Conservation (phyloP, 2,797 vertebrate species). For the Delichon dasypus region DNA sequence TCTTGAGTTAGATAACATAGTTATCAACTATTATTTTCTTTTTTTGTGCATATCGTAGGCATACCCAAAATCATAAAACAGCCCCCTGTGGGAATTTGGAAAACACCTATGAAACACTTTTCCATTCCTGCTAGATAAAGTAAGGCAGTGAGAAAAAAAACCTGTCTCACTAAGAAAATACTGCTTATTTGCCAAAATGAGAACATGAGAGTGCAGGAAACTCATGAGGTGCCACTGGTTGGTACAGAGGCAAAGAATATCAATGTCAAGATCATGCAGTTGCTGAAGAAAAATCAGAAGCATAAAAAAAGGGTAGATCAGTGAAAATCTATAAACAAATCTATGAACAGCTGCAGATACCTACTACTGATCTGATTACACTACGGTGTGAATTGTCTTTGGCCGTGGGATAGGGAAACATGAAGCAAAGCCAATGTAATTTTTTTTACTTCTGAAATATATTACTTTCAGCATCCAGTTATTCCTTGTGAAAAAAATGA, state of each 20-base stretch:
- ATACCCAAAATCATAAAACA: background rate
- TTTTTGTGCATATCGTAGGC: background rate
- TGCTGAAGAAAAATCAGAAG: background rate
- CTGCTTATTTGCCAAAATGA: background rate
- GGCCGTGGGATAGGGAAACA: background rate
- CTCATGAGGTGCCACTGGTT: background rate
- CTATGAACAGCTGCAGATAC: background rate
- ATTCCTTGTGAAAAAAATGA: background rate
- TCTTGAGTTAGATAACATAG: background rate
- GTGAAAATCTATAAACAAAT: background rate
- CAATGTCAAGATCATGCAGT: background rate
- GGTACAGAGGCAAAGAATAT: background rate
- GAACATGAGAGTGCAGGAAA: background rate
- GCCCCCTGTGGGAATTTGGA: background rate
- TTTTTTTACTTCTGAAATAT: background rate
- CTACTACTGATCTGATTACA: background rate
- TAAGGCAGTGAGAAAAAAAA: background rate
- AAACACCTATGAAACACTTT: background rate
- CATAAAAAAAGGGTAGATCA: background rate
- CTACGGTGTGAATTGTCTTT: background rate
- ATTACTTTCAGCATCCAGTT: background rate
- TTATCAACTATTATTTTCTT: background rate
- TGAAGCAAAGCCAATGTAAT: background rate
- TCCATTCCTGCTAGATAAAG: background rate
- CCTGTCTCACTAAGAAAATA: background rate